Percentiles rank a stretch among this genome's conserved stretches.
phyloP scores from a whole-genome alignment of 2,113 vertebrate species.

The Hippocampus guttulatus region DNA sequence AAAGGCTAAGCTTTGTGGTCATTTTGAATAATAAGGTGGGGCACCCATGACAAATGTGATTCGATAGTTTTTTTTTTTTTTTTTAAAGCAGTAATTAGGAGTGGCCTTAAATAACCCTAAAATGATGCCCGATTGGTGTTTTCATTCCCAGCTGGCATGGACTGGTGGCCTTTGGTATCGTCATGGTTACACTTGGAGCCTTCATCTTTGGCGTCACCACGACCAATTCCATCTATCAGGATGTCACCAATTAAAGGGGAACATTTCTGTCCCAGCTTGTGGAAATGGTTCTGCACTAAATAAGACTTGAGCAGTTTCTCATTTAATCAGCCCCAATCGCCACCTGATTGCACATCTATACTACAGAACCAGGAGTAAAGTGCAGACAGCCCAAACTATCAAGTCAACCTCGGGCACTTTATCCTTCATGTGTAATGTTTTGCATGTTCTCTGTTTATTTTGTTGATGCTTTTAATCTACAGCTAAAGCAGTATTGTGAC shows the following conservation, averaged over 20 bases:
- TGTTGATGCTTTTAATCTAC: constrained; percentile 7
- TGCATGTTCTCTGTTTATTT: constrained; percentile 30
- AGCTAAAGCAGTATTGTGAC: constrained; percentile 5
- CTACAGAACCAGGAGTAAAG: constrained; percentile 1
- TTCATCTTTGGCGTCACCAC: constrained; percentile 75
- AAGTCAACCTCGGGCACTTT: constrained; percentile 28
- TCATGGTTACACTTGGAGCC: constrained; percentile 64
- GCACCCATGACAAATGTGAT: too few species aligned
- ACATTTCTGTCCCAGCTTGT: not conserved
- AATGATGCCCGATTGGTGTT: not conserved
- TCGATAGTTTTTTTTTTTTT: too few species aligned
- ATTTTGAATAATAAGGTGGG: too few species aligned
- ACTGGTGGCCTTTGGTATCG: constrained; percentile 71
- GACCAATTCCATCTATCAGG: constrained; percentile 67
- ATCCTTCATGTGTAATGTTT: constrained; percentile 16
- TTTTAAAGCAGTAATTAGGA: too few species aligned
- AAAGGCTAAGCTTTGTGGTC: too few species aligned
- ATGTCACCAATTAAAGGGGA: constrained; percentile 43
- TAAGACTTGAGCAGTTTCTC: constrained; percentile 19
- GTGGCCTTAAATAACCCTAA: not conserved
- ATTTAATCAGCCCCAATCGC: constrained; percentile 5
- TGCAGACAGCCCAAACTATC: not conserved
- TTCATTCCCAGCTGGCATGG: constrained; percentile 81
- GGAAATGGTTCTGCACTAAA: constrained; percentile 5
- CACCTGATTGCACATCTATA: constrained; percentile 14